These are phyloP conservation scores for Rhinophrynus dorsalis DNA, from an alignment of 2,797 vertebrate genomes.

Conservation along the genomic window DNA sequence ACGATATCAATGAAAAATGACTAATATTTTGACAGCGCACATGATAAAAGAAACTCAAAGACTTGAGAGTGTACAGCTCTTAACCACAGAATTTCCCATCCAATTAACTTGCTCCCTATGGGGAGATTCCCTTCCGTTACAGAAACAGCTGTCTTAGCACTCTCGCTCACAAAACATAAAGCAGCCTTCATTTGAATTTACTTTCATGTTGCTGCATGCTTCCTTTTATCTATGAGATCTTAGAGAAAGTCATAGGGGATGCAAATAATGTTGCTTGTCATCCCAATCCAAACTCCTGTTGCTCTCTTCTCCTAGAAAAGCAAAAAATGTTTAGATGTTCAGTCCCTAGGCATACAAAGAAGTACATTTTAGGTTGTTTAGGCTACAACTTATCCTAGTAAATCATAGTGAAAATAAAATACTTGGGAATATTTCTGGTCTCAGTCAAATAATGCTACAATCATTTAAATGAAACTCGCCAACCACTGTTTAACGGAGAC, in stretches of 20 bases:
- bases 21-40: no score
- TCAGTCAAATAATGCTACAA: neutral
- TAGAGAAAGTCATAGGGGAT: conserved; percentile 21
- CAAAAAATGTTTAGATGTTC: conserved; percentile 8
- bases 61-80: neutral
- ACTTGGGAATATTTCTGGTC: neutral
- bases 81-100: conserved; percentile 8
- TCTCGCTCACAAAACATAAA: conserved; percentile 10
- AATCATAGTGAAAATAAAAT: neutral
- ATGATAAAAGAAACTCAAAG: no score
- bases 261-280: conserved; percentile 42
- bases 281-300: conserved; percentile 25
- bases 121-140: conserved; percentile 19
- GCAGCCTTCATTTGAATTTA: conserved; percentile 28
- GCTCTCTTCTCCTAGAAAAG: conserved; percentile 17
- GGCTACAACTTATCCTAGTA: neutral
- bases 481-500: no score
- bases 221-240: conserved; percentile 43
- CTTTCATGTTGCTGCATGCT: conserved; percentile 38
- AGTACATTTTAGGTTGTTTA: neutral
- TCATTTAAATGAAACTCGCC: neutral
- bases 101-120: conserved; percentile 34
- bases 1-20: no score
- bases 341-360: conserved; percentile 20
- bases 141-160: conserved; percentile 32